Evolutionary conservation across 2,797 vertebrate species (phyloP).

Genomic region (Poecile montanus): DNA sequence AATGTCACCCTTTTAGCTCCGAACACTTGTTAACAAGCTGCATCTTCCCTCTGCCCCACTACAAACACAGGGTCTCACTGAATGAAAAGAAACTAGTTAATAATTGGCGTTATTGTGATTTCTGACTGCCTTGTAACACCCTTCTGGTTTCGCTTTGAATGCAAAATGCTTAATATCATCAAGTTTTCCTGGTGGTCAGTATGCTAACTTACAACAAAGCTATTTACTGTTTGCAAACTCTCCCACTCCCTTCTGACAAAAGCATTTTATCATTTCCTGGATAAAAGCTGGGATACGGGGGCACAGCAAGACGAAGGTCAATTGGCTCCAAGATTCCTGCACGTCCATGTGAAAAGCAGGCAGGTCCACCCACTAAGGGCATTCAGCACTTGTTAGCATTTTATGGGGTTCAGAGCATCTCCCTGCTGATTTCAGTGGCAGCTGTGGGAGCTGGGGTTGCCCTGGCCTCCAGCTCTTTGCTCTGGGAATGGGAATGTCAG

Average conservation of each 20-base stretch:
- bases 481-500: not conserved
- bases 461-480: accelerated
- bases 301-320: not conserved
- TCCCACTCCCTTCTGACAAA: not conserved
- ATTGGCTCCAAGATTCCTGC: not conserved
- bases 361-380: not conserved
- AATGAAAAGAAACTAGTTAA: not conserved
- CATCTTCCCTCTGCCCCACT: not conserved
- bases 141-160: not conserved
- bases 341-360: accelerated
- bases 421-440: not conserved
- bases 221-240: constrained; percentile 10
- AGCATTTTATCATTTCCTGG: not conserved
- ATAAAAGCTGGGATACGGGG: not conserved
- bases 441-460: not conserved
- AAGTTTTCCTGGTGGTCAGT: not conserved
- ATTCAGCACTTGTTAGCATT: not conserved
- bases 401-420: not conserved
- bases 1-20: not conserved
- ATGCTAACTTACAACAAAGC: not conserved
- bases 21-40: not conserved
- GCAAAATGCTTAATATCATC: not conserved
- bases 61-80: not conserved
- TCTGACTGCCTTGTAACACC: not conserved
- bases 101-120: constrained; percentile 8